Evolutionary conservation across 1,140 invertebrate genomes (phyloP), one percentile per base, ranked within the genome.

Genomic region (Leptinotarsa undecemlineata): DNA sequence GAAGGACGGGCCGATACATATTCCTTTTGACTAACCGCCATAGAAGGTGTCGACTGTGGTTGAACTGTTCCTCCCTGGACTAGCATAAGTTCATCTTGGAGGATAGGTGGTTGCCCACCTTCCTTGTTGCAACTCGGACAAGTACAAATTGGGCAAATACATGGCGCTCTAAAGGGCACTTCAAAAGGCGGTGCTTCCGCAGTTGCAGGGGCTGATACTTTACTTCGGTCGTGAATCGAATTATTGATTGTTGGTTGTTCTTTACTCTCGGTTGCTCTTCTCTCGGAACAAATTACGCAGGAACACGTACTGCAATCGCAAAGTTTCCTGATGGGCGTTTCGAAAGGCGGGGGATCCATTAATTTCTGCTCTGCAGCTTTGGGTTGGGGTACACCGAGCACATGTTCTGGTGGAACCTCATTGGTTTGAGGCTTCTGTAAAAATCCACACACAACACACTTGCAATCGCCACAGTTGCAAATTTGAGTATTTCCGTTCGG

Each of bases 341-440:
- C 77, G 51, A 78, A 78, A 1, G 74, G 74, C 19, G 77, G 77
- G 3, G 74, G 74, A 21, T 78, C 77, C 20, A 21, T 20, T 1
- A 60, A 19, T 14, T 26, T 15, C 15, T 15, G 6, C 15, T 19
- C 51, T 17, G n/a, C n/a, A 57, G n/a, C 51, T n/a, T 57, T 4
- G n/a, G 51, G 51, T 19, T 57, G 51, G n/a, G 51, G 14, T 3
- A 8, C 8, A 42, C 33, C 33, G 33, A 42, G 8, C 33, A 42
- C 33, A 3, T 8, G 33, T 42, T 42, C 33, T 42, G 33, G 33
- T 42, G 33, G 33, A 42, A 42, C 8, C 33, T 42, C 8, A 11
- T 11, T 42, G 33, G 33, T 8, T 61, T 11, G 60, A 19, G 8
- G 20, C 60, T 61, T 73, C 21, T 66, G 48, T 8, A 14, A 6